A percentile compares a stretch with the other conserved stretches of the same genome.
Conservation (phyloP, 2,113 vertebrate species). For the Melanocharis versteri region DNA sequence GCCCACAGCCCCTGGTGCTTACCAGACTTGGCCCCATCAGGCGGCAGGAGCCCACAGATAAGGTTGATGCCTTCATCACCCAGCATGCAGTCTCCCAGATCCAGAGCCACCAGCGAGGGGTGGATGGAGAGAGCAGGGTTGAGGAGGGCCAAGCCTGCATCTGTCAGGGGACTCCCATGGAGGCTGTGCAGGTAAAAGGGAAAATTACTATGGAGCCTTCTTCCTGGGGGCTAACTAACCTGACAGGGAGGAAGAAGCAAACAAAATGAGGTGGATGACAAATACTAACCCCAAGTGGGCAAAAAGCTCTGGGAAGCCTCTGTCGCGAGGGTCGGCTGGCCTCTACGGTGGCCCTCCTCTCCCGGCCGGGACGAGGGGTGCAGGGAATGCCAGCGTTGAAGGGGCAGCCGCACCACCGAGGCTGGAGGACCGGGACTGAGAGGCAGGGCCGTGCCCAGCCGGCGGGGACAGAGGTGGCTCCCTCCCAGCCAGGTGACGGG, state of each 20-base stretch:
- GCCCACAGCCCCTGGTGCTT: slow-evolving; percentile 40
- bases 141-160: slow-evolving; percentile 87
- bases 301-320: not conserved
- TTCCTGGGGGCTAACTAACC: not conserved
- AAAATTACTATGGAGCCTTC: not conserved
- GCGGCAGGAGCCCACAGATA: slow-evolving; percentile 92
- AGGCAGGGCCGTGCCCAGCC: not conserved
- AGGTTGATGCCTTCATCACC: slow-evolving; percentile 90
- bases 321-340: not conserved
- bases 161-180: slow-evolving; percentile 90
- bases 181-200: slow-evolving; percentile 75
- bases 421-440: not conserved
- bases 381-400: not conserved
- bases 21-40: slow-evolving; percentile 95
- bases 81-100: slow-evolving; percentile 94
- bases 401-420: not conserved
- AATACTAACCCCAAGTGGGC: not conserved
- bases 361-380: not conserved
- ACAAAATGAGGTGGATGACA: not conserved
- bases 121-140: slow-evolving; percentile 88
- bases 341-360: not conserved
- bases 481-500: not conserved
- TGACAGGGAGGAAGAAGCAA: not conserved
- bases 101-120: slow-evolving; percentile 89
- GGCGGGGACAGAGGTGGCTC: not conserved